These are phyloP conservation scores for Chloropsis cyanopogon DNA, from an alignment of 2,113 vertebrate species.

Conservation along the genomic window DNA sequence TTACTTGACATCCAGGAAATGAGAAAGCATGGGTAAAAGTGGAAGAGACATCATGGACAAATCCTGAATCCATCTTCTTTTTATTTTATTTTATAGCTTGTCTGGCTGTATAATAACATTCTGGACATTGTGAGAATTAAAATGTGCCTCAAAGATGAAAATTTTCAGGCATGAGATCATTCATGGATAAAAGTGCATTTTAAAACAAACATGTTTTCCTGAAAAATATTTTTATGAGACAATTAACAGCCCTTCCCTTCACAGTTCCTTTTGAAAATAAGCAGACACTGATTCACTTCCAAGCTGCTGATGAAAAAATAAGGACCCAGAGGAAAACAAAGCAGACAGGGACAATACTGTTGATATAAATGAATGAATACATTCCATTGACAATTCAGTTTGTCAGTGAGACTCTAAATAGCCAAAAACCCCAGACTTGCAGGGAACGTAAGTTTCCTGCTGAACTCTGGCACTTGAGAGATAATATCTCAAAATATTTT, in stretches of 20 bases:
- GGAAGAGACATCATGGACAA: background rate
- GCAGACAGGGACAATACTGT: conserved; percentile 51
- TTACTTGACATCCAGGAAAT: background rate
- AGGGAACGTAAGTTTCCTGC: conserved; percentile 4
- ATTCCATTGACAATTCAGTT: conserved; percentile 49
- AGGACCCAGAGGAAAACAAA: conserved; percentile 55
- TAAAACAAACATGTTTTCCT: conserved; percentile 32
- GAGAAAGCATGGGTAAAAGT: background rate
- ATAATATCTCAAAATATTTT: background rate
- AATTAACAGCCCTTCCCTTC: conserved; percentile 36
- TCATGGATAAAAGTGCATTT: background rate
- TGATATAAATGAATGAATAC: conserved; percentile 52
- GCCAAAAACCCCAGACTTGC: background rate
- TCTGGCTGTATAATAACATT: background rate
- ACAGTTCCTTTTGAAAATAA: conserved; percentile 53
- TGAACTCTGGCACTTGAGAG: background rate
- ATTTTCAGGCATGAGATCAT: conserved; percentile 6
- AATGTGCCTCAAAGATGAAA: background rate
- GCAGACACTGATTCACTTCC: conserved; percentile 49
- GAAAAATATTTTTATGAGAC: conserved; percentile 20
- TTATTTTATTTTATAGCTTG: background rate
- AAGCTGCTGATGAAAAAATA: conserved; percentile 40
- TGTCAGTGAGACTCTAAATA: conserved; percentile 31
- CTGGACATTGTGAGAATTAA: background rate
- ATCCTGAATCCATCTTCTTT: background rate